Conservation (phyloP, 2,888 invertebrate genomes). For the Thera obeliscata region DNA sequence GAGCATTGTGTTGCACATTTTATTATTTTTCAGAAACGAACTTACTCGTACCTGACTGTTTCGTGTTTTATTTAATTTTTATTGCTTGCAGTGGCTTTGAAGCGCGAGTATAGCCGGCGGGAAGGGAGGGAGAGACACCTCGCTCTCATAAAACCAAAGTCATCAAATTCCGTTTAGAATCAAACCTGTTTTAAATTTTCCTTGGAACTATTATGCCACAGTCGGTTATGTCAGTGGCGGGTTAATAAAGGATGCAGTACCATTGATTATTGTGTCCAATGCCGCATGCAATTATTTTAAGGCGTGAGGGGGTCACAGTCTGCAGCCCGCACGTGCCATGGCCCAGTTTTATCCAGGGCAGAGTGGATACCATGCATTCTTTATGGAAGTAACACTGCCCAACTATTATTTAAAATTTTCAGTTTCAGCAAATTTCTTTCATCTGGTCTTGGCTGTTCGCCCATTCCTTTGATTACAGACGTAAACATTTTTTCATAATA, state of each 20-base stretch:
- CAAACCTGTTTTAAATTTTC: background rate
- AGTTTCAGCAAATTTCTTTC: background rate
- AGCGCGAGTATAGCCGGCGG: background rate
- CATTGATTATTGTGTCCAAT: slow-evolving; percentile 38
- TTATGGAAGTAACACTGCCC: background rate
- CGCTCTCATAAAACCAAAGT: too few species aligned
- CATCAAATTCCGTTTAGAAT: background rate
- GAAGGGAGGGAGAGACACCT: too few species aligned
- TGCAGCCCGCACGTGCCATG: slow-evolving; percentile 35
- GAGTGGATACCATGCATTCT: slow-evolving; percentile 3
- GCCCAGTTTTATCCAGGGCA: slow-evolving; percentile 39
- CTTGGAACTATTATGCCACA: background rate
- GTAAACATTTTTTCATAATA: background rate
- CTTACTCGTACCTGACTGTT: slow-evolving; percentile 3
- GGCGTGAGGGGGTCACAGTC: slow-evolving; percentile 40
- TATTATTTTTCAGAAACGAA: slow-evolving; percentile 22
- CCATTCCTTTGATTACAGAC: background rate
- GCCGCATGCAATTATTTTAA: slow-evolving; percentile 44
- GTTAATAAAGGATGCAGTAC: slow-evolving; percentile 4
- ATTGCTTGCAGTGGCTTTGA: background rate
- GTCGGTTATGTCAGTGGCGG: background rate
- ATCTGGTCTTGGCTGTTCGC: slow-evolving; percentile 1
- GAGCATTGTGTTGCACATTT: slow-evolving; percentile 14
- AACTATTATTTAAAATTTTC: background rate
- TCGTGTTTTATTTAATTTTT: slow-evolving; percentile 4